Percentiles rank a stretch among this genome's conserved stretches.
Conservation (phyloP, 2,797 vertebrate species). For the Avahi laniger region DNA sequence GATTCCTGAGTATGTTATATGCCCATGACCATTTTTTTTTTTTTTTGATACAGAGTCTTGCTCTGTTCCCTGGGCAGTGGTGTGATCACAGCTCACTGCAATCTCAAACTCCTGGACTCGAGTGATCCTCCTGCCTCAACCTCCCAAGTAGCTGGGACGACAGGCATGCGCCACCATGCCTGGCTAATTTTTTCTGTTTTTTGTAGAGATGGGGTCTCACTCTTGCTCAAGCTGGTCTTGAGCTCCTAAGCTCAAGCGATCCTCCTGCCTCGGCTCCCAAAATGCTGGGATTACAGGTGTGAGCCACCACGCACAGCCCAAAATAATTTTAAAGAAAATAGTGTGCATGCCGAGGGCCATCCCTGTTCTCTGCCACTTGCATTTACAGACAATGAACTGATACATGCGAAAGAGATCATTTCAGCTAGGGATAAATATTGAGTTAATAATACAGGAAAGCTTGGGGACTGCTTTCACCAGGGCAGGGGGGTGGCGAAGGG, state of each 20-base stretch:
- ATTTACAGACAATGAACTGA: neutral
- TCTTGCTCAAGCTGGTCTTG: neutral
- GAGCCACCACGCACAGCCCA: neutral
- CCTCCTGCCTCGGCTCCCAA: neutral
- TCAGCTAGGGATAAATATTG: neutral
- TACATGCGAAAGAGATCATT: neutral
- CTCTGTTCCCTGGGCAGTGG: neutral
- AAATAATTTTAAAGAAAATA: neutral
- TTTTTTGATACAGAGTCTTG: neutral
- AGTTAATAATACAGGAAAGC: neutral
- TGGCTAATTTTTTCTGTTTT: neutral
- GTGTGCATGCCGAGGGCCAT: neutral
- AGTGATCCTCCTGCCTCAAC: neutral
- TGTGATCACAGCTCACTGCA: neutral
- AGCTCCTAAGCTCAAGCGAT: neutral
- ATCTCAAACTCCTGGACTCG: too few relatives aligned
- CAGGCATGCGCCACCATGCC: neutral
- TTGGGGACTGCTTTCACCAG: neutral
- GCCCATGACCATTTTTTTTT: neutral
- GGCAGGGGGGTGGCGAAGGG: too few relatives aligned
- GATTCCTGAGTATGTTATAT: neutral
- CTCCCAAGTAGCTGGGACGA: neutral
- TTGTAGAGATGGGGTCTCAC: neutral
- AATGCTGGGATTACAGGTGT: neutral
- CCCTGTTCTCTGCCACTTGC: neutral